Percentiles rank a stretch among this genome's conserved stretches.
Evolutionary conservation across 2,113 vertebrate genomes (phyloP).

Genomic region (Erythrocercus mccallii): DNA sequence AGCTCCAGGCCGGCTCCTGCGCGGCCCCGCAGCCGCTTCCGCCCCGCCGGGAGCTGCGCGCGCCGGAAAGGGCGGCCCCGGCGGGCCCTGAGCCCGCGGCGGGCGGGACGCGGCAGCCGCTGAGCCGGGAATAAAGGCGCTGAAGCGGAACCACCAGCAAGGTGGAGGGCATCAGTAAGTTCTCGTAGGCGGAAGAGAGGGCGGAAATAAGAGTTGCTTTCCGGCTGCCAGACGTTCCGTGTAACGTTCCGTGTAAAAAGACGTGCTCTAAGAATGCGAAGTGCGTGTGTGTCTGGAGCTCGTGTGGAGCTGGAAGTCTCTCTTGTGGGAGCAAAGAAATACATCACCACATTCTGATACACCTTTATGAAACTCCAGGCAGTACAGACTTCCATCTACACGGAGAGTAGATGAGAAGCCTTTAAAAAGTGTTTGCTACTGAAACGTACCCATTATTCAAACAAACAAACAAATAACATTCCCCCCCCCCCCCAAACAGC

Average conservation of each 20-base stretch:
- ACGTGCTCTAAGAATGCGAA: rapidly evolving
- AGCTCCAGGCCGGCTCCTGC: too few species aligned
- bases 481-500: too few species aligned
- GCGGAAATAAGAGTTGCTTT: neutral
- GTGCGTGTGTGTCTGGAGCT: rapidly evolving
- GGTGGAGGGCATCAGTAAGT: rapidly evolving
- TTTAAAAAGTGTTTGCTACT: rapidly evolving
- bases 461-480: neutral
- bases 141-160: rapidly evolving
- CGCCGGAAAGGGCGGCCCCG: neutral
- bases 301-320: rapidly evolving
- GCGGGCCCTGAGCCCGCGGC: neutral
- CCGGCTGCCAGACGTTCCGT: rapidly evolving
- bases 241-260: too few species aligned
- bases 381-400: rapidly evolving
- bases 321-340: neutral
- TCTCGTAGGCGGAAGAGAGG: rapidly evolving
- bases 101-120: too few species aligned
- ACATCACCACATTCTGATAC: rapidly evolving
- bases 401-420: neutral
- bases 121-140: rapidly evolving
- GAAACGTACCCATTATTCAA: neutral
- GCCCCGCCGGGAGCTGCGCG: neutral
- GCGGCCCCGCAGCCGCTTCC: neutral
- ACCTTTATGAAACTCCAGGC: too few species aligned